Evolutionary conservation across 2,797 vertebrate species (phyloP).

Genomic region (Pantherophis vulpinus): DNA sequence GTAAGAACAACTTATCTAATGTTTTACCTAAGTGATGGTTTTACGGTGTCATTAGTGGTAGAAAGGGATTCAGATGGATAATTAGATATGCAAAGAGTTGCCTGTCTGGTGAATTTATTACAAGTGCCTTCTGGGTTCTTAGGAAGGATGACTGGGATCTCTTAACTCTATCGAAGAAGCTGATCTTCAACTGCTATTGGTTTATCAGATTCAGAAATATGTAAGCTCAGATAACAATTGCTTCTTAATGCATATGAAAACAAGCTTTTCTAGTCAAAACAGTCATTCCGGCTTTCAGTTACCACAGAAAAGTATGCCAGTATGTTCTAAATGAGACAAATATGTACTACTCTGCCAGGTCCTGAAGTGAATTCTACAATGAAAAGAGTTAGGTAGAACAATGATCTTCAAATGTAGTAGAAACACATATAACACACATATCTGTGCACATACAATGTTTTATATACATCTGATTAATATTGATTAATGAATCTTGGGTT

Average conservation of each 20-base stretch:
- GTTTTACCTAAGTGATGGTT: background rate
- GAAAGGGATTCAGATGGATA: background rate
- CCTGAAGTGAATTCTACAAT: background rate
- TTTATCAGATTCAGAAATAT: background rate
- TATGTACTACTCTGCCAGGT: background rate
- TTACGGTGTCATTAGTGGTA: background rate
- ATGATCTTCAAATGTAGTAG: background rate
- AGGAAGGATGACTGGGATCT: background rate
- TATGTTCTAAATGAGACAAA: background rate
- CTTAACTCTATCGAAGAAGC: background rate
- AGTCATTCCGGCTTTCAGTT: background rate
- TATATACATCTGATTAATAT: slow-evolving; percentile 7
- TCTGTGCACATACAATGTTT: background rate
- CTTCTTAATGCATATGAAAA: slow-evolving; percentile 3
- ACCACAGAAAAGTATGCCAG: background rate
- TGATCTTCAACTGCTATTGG: background rate
- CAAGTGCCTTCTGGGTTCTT: background rate
- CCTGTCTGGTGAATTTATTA: background rate
- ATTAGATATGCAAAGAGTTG: background rate
- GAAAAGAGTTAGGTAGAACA: background rate
- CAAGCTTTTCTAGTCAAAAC: background rate
- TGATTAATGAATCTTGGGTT: slow-evolving; percentile 26
- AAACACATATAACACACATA: background rate
- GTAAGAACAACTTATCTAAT: background rate
- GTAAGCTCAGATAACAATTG: background rate